Evolutionary conservation across 2,113 vertebrate species (phyloP).

Genomic region (Amblyornis subalaris): DNA sequence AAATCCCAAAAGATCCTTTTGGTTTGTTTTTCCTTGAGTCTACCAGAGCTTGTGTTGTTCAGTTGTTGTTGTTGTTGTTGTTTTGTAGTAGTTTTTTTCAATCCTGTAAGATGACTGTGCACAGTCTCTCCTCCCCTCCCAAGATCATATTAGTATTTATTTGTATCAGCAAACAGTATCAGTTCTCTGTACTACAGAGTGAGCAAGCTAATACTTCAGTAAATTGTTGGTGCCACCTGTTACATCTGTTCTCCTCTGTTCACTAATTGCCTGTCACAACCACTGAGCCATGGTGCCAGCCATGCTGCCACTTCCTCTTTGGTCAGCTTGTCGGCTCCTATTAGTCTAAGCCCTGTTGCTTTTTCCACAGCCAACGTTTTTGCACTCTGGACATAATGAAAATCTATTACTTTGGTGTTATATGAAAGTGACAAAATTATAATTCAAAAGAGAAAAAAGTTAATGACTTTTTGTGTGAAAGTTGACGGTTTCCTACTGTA

Average conservation of each 20-base stretch:
- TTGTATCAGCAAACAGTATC: constrained; percentile 53
- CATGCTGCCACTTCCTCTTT: constrained; percentile 74
- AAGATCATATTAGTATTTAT: constrained; percentile 43
- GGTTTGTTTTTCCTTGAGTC: background rate
- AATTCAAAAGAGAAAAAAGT: constrained; percentile 41
- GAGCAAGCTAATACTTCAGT: constrained; percentile 46
- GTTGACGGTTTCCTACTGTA: background rate
- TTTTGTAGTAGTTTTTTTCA: background rate
- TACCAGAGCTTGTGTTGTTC: background rate
- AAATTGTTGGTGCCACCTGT: constrained; percentile 60
- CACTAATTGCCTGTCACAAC: constrained; percentile 77
- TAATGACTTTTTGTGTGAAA: constrained; percentile 24
- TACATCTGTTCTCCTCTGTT: constrained; percentile 66
- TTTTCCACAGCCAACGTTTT: constrained; percentile 51
- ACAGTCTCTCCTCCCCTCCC: background rate
- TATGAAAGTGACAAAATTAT: constrained; percentile 54
- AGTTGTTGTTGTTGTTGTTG: background rate
- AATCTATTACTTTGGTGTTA: constrained; percentile 61
- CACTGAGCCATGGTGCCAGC: constrained; percentile 62
- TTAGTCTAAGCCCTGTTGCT: constrained; percentile 69
- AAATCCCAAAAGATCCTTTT: background rate
- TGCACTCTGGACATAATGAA: constrained; percentile 50
- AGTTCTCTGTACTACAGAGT: constrained; percentile 6
- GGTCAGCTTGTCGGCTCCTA: constrained; percentile 73
- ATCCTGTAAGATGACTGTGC: background rate